These are phyloP conservation scores for Musca domestica DNA, from an alignment of 1,140 invertebrate genomes.

Conservation along the genomic window DNA sequence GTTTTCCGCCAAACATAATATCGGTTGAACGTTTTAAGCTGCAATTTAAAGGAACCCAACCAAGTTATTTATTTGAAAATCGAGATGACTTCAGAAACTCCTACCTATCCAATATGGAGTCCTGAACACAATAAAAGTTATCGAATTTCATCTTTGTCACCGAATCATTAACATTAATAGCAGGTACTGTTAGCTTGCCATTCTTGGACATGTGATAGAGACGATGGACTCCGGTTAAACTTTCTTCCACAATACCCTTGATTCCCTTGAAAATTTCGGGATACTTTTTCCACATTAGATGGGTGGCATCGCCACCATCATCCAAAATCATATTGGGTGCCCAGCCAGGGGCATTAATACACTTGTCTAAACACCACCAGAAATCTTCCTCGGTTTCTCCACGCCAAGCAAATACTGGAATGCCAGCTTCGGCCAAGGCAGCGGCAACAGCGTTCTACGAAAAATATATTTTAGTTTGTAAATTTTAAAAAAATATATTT, in stretches of 20 bases:
- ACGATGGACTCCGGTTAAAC: slow-evolving; percentile 95
- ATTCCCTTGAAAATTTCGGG: slow-evolving; percentile 91
- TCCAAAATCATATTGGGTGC: slow-evolving; percentile 97
- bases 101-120: slow-evolving; percentile 48
- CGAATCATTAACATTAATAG: slow-evolving; percentile 98
- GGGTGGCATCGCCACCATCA: slow-evolving; percentile 95
- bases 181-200: slow-evolving; percentile 89
- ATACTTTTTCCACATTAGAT: slow-evolving; percentile 95
- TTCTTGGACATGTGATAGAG: slow-evolving; percentile 94
- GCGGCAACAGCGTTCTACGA: slow-evolving; percentile 90
- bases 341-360: slow-evolving; percentile 77
- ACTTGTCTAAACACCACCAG: slow-evolving; percentile 98
- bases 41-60: background rate
- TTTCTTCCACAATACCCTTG: slow-evolving; percentile 97
- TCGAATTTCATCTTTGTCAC: slow-evolving; percentile 99
- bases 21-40: slow-evolving; percentile 89
- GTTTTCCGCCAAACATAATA: slow-evolving; percentile 98
- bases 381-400: slow-evolving; percentile 96
- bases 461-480: background rate
- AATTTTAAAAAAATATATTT: background rate
- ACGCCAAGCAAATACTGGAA: slow-evolving; percentile 90
- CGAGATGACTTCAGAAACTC: background rate
- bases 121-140: slow-evolving; percentile 56
- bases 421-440: slow-evolving; percentile 84
- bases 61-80: too few relatives aligned